Base-by-base conservation (phyloP, 2,888 invertebrate genomes). In the Chromoteleia sp. region DNA sequence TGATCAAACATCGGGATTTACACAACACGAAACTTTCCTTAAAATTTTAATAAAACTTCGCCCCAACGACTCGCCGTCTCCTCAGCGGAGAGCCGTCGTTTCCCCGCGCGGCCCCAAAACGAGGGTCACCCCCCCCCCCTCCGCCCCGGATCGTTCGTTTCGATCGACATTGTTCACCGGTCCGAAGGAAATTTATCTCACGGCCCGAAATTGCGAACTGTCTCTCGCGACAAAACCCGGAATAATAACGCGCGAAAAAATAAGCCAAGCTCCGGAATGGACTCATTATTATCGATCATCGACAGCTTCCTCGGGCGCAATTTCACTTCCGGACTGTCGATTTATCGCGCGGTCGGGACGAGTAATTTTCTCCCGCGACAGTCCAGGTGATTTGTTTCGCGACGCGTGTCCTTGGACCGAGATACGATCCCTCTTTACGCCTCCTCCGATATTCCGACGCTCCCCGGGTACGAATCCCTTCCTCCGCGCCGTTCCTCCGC, bases 371-470 rank as follows among this genome's bases (percentile, higher is more conserved):
- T 30, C 65, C 48, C 59, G 48, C 75, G 75, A 75, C 67, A 75
- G 70, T 65, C 67, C 68, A 61, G 61, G 70, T 77, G 77, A 77
- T 77, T 77, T 63, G 77, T 70, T 77, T 77, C 70, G 70, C 70
- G 77, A 21, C 63, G 43, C 54, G 45, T 61, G 59, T 68, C 73
- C 45, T 65, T 15, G 71, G 50, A 48, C 41, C 65, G 25, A 36
- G 56, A 63, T 43, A 45, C 41, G 50, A n/a, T n/a, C n/a, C n/a
- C n/a, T n/a, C n/a, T n/a, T 17, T 33, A 21, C 43, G 45, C 43
- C 65, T 19, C 25, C 12, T 29, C 21, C 36, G 39, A 61, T 74
- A 74, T 74, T 74, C n/a, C n/a, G n/a, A n/a, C 25, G 25, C 2
- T 4, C 25, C 3, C 3, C 25, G 25, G 25, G 25, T 4, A 25